These are phyloP conservation scores for Andricus grossulariae DNA, from an alignment of 1,140 invertebrate genomes.

Conservation along the genomic window DNA sequence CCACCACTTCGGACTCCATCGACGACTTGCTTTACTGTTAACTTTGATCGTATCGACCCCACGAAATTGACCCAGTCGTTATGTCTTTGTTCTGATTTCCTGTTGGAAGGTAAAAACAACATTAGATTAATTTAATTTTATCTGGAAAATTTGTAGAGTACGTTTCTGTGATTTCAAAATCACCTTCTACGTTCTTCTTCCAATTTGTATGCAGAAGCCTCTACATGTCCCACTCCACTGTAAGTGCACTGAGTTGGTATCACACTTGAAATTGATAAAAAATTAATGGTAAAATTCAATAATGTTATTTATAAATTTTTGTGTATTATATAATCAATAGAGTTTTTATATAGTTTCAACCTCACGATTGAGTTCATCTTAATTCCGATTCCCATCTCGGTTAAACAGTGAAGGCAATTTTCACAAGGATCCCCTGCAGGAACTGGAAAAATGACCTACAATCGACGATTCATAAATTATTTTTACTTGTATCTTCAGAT, in stretches of 20 bases:
- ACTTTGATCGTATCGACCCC: constrained; percentile 84
- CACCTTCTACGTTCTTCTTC: constrained; percentile 56
- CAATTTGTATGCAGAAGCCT: constrained; percentile 51
- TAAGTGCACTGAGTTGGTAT: constrained; percentile 72
- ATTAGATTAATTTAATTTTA: background rate
- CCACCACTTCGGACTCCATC: constrained; percentile 86
- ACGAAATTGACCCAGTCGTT: constrained; percentile 83
- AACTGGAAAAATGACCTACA: constrained; percentile 82
- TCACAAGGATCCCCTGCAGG: constrained; percentile 82
- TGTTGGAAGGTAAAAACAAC: background rate
- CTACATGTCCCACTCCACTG: constrained; percentile 54
- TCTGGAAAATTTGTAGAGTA: too few relatives aligned
- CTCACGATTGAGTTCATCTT: constrained; percentile 83
- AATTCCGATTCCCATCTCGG: constrained; percentile 82
- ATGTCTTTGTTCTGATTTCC: constrained; percentile 55
- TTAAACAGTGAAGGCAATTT: constrained; percentile 83
- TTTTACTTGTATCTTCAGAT: background rate
- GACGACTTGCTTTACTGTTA: constrained; percentile 91
- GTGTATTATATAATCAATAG: constrained; percentile 56
- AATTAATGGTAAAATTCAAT: background rate
- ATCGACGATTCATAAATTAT: constrained; percentile 18
- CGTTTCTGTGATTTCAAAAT: background rate
- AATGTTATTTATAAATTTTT: constrained; percentile 56
- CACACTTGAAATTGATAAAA: constrained; percentile 59
- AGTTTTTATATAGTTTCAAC: constrained; percentile 71